Conservation (phyloP, 1,140 invertebrate genomes). For the Apis dorsata region DNA sequence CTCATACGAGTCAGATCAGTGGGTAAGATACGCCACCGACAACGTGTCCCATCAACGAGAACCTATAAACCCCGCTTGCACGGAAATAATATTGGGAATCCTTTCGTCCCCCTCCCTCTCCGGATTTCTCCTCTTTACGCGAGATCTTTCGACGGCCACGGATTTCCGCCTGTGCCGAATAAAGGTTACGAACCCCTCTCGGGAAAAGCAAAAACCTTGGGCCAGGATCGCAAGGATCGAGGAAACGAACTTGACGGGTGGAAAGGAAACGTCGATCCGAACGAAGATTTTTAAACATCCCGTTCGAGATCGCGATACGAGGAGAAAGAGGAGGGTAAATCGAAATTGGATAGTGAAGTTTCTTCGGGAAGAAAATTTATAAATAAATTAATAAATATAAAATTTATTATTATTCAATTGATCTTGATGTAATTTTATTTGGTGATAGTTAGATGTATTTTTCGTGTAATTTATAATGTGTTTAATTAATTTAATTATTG, state of each 20-base stretch:
- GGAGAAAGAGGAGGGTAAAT: conserved; percentile 40
- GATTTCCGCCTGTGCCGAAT: conserved; percentile 47
- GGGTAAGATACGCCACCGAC: conserved; percentile 50
- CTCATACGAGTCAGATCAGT: conserved; percentile 43
- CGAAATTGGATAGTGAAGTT: not conserved
- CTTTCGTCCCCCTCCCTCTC: not conserved
- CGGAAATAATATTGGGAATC: conserved; percentile 61
- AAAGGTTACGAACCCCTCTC: conserved; percentile 40
- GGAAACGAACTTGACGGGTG: too few species aligned
- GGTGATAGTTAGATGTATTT: too few species aligned
- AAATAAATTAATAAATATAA: too few species aligned
- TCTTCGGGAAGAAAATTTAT: too few species aligned
- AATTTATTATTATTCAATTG: too few species aligned
- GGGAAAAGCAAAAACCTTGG: not conserved
- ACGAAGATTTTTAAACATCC: conserved; percentile 8
- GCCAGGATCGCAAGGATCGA: too few species aligned
- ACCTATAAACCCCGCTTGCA: conserved; percentile 58
- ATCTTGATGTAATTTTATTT: too few species aligned
- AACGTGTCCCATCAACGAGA: conserved; percentile 63
- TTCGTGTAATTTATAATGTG: too few species aligned
- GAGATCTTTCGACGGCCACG: conserved; percentile 33
- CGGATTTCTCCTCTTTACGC: conserved; percentile 46
- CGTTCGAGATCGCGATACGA: not conserved
- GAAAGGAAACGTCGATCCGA: conserved; percentile 44
- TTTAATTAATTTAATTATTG: too few species aligned